phyloP scores from a whole-genome alignment of 2,888 invertebrate species.

The Lissonota sp. region DNA sequence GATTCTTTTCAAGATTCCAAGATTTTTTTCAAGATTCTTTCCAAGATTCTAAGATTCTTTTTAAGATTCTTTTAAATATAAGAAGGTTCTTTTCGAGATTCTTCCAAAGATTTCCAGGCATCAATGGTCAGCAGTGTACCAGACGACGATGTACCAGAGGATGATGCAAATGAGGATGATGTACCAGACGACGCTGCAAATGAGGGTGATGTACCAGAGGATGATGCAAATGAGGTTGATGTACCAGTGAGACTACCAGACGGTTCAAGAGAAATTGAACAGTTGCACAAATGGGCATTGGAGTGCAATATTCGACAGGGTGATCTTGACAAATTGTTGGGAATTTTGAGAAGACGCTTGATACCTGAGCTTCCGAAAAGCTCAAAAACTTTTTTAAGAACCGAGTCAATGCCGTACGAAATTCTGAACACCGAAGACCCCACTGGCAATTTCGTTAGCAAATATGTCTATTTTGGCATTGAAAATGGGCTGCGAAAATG shows the following conservation, averaged over 20 bases:
- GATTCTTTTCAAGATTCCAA: too few species aligned
- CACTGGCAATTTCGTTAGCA: constrained; percentile 18
- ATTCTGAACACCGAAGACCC: constrained; percentile 27
- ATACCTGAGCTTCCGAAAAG: constrained; percentile 56
- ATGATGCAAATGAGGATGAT: too few species aligned
- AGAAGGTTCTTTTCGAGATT: too few species aligned
- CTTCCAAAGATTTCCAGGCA: too few species aligned
- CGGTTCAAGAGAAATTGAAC: constrained; percentile 4
- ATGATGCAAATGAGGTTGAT: neutral
- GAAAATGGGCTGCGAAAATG: constrained; percentile 49
- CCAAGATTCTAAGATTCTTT: too few species aligned
- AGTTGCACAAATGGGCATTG: constrained; percentile 54
- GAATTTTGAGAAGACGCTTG: constrained; percentile 45
- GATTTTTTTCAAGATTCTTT: too few species aligned
- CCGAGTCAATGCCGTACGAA: constrained; percentile 24
- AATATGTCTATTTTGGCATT: constrained; percentile 62
- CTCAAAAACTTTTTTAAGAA: constrained; percentile 57
- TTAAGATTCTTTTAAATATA: too few species aligned
- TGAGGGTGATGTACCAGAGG: too few species aligned
- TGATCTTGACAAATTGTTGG: constrained; percentile 52
- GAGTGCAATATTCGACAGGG: constrained; percentile 35
- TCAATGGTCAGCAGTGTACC: too few species aligned
- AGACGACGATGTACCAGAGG: too few species aligned
- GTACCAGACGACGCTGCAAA: too few species aligned
- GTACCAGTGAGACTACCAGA: neutral